Base-by-base conservation (phyloP, 2,797 vertebrate species). In the Enteromius argenteus region DNA sequence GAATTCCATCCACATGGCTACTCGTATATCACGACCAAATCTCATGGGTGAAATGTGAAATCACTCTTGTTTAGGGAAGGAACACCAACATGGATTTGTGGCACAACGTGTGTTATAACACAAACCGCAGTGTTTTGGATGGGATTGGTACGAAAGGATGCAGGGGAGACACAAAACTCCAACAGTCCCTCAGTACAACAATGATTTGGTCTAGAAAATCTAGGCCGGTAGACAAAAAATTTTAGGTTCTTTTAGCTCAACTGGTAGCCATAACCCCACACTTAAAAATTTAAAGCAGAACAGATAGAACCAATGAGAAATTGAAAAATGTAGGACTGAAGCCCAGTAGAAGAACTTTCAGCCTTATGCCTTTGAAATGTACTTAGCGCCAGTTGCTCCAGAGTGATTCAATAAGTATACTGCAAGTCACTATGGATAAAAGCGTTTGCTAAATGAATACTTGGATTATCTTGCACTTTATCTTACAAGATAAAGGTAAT, bases 51-150 rank as follows among this genome's bases (percentile, higher is more conserved):
- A 92, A 79, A 80, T 51, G 67, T 72, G 51, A 76, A 84, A 91
- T 94, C 86, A 64, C 89, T 93, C 92, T 93, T 92, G 92, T 94
- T 95, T 93, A 94, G 78, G 90, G 90, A 90, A 86, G 83, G 73
- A 74, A 84, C 39, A 89, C 90, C 90, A 91, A 92, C 92, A 92
- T 89, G 89, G 89, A 93, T 91, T 86, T 81, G 68, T 9, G 44
- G 42, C 17, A 51, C 60, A 79, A 79, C 69, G 78, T 46, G 71
- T 58, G 90, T 73, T 89, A 90, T 89, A 92, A 92, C 87, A 30
- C 88, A 76, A 87, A 86, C 80, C 87, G 51, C 85, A 37, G 72
- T 82, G 76, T 69, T 69, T 76, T 4, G 81, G 80, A 77, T 19
- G 10, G 42, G 74, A 87, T 32, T 60, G 67, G 86, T 19, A 84